Evolutionary conservation across 2,888 invertebrate genomes (phyloP), one percentile per base, ranked within the genome.

Genomic region (Machimus atricapillus): DNA sequence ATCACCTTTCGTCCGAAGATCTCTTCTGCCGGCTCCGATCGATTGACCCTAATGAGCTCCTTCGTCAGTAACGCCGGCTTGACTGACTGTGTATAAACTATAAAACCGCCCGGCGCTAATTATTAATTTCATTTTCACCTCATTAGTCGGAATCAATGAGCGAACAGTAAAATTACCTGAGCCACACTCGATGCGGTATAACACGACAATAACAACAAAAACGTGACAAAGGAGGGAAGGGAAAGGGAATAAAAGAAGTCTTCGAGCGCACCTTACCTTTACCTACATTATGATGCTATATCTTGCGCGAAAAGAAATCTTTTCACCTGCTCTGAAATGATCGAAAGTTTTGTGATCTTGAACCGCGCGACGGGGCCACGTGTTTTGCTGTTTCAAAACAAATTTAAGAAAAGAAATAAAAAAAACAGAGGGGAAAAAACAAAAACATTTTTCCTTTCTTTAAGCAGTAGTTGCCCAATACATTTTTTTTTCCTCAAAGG

Each of bases 291-390:
- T 6, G 34, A 43, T 43, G 12, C 9, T 58, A 9, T 2, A 58
- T n/a, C 34, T 31, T 34, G 31, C 34, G 31, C 34, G 19, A 31
- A 40, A 66, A 66, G 66, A 58, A 66, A 83, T 66, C 40, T 83
- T 83, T 83, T 83, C 82, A 83, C 82, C 82, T 83, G 82, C 66
- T 66, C 23, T 83, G 37, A 83, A 83, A 66, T 66, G 66, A 83
- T 83, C 82, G 82, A 83, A 83, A 83, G 82, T 83, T 83, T 83
- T 83, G 82, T 83, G 82, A 83, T 83, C 66, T 83, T 83, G 82
- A 83, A 66, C 82, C n/a, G 40, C 6, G 40, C 82, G 56, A 37
- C 52, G 19, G 19, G 56, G 19, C 82, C 66, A 66, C 66, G 40
- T 83, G 58, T 58, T 58, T 83, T 23, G 43, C n/a, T 58, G 66